phyloP scores from a whole-genome alignment of 2,888 invertebrate species.

The Callimorpha dominula region DNA sequence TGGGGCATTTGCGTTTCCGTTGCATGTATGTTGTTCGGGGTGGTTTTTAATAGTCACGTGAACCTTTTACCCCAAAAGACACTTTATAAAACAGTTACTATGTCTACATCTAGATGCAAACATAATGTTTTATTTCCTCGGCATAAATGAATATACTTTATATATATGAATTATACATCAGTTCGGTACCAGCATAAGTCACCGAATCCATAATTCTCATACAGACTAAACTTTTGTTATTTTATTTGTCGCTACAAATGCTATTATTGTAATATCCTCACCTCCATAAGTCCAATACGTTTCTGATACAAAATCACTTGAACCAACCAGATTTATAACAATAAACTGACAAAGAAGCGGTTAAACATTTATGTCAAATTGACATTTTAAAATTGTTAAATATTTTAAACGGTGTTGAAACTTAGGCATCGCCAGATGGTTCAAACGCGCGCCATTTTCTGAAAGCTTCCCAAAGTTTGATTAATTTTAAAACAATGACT shows the following conservation, averaged over 20 bases:
- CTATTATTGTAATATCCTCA: background rate
- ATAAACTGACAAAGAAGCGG: too few species aligned
- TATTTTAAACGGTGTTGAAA: conserved; percentile 32
- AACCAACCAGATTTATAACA: background rate
- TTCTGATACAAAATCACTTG: too few species aligned
- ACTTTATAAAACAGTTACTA: too few species aligned
- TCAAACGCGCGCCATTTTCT: conserved; percentile 28
- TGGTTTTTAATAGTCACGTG: too few species aligned
- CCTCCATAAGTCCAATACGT: background rate
- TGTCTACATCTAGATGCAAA: too few species aligned
- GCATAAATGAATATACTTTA: background rate
- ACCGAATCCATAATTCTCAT: background rate
- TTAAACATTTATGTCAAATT: background rate
- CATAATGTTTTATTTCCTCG: background rate
- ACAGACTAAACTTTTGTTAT: background rate
- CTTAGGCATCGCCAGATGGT: conserved; percentile 35
- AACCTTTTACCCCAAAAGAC: too few species aligned
- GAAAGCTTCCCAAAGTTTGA: conserved; percentile 37
- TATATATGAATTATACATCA: background rate
- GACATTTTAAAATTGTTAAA: conserved; percentile 27
- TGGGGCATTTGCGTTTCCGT: too few species aligned
- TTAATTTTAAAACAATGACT: conserved; percentile 44
- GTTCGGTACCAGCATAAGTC: background rate
- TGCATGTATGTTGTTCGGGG: too few species aligned
- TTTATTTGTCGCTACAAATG: background rate